Evolutionary conservation across 2,113 vertebrate genomes (phyloP).

Genomic region (Xenopus borealis): DNA sequence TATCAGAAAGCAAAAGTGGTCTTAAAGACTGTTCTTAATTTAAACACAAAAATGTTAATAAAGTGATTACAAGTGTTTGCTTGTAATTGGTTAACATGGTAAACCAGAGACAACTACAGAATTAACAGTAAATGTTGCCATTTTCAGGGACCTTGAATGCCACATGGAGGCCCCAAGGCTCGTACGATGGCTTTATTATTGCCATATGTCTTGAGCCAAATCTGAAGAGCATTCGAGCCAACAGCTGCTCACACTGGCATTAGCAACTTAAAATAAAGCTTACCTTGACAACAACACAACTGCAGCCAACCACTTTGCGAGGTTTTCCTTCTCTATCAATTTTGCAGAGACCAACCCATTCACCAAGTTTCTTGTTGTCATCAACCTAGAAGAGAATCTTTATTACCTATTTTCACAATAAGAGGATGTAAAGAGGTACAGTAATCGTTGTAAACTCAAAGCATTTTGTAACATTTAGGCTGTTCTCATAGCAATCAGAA

Average conservation of each 20-base stretch:
- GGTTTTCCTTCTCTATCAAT: slow-evolving; percentile 98
- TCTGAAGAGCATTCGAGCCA: slow-evolving; percentile 66
- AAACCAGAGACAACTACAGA: no score
- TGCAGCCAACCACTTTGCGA: slow-evolving; percentile 97
- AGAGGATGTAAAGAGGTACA: background rate
- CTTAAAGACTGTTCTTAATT: no score
- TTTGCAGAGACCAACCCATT: slow-evolving; percentile 98
- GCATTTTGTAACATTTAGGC: slow-evolving; percentile 75
- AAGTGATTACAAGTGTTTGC: no score
- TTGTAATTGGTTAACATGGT: background rate
- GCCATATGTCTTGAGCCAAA: slow-evolving; percentile 62
- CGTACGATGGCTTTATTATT: slow-evolving; percentile 75
- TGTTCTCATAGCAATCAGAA: slow-evolving; percentile 77
- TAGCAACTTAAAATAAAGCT: slow-evolving; percentile 32
- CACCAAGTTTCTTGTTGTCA: slow-evolving; percentile 97
- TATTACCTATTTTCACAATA: fast-evolving
- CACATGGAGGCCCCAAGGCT: slow-evolving; percentile 72
- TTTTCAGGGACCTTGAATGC: slow-evolving; percentile 80
- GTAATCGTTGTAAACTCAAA: slow-evolving; percentile 57
- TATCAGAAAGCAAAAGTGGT: no score
- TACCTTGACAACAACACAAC: slow-evolving; percentile 97
- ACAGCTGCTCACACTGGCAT: slow-evolving; percentile 53
- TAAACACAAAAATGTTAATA: no score
- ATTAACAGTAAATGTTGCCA: slow-evolving; percentile 66
- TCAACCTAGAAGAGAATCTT: slow-evolving; percentile 73